A percentile compares a stretch with the other conserved stretches of the same genome.
phyloP scores from a whole-genome alignment of 2,797 vertebrate genomes.

The Sebastolobus altivelis region DNA sequence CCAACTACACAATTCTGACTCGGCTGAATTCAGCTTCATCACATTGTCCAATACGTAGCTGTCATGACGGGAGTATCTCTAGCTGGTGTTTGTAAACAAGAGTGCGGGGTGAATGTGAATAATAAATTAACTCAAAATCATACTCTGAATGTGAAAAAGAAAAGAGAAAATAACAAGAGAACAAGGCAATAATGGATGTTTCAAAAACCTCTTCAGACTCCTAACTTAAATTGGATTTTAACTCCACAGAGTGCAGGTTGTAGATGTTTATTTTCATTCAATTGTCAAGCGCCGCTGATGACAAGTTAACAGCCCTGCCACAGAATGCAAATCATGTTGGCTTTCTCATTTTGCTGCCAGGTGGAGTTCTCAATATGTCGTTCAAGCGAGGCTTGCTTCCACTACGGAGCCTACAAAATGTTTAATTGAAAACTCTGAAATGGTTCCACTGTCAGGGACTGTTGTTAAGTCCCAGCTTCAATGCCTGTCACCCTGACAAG shows the following conservation, averaged over 20 bases:
- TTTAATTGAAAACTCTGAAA: conserved; percentile 74
- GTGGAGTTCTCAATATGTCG: conserved; percentile 74
- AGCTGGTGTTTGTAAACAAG: conserved; percentile 42
- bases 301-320: conserved; percentile 78
- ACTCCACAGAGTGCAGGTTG: conserved; percentile 65
- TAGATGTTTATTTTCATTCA: conserved; percentile 77
- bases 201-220: conserved; percentile 60
- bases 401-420: conserved; percentile 69
- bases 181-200: conserved; percentile 63
- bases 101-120: conserved; percentile 37
- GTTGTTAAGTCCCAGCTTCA: conserved; percentile 68
- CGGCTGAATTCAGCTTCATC: neutral
- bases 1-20: conserved; percentile 4
- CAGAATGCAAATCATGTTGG: conserved; percentile 73
- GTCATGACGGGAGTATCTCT: conserved; percentile 3
- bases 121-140: conserved; percentile 47
- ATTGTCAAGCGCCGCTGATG: conserved; percentile 72
- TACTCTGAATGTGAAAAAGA: conserved; percentile 41
- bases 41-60: conserved; percentile 4
- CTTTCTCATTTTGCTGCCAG: conserved; percentile 78
- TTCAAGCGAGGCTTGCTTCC: conserved; percentile 63
- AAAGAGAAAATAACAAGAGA: conserved; percentile 31
- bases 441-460: conserved; percentile 68
- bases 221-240: conserved; percentile 73
- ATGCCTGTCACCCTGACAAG: conserved; percentile 71